Conservation (phyloP, 2,888 invertebrate genomes). For the Rhamnusium bicolor region DNA sequence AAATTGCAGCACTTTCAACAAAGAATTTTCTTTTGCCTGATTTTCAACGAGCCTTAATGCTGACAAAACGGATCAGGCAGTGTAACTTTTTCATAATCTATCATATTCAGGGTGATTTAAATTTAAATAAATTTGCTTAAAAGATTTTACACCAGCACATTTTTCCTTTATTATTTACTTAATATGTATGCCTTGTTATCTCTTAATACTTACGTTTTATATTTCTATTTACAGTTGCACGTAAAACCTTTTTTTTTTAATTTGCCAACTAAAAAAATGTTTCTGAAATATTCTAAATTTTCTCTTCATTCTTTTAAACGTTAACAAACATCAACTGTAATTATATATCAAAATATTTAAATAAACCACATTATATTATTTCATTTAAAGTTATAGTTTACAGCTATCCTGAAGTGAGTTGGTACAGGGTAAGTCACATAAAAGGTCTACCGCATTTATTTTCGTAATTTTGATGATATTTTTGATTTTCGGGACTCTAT, state of each 20-base stretch:
- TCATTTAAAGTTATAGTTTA: no score
- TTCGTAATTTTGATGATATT: no score
- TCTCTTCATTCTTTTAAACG: no score
- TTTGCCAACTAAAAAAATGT: no score
- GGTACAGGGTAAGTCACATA: no score
- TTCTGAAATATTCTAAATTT: no score
- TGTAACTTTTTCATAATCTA: slow-evolving; percentile 38
- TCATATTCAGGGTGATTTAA: slow-evolving; percentile 31
- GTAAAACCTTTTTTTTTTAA: neutral
- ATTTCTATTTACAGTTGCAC: neutral
- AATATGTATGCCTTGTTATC: slow-evolving; percentile 3
- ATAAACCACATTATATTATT: no score
- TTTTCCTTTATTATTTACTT: slow-evolving; percentile 7
- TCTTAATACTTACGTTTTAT: neutral
- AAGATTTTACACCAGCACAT: neutral
- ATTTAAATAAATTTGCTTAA: slow-evolving; percentile 19
- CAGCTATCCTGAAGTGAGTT: no score
- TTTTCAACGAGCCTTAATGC: slow-evolving; percentile 30
- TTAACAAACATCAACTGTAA: no score
- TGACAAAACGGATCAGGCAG: slow-evolving; percentile 39
- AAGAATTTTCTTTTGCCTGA: slow-evolving; percentile 26
- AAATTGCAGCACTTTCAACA: slow-evolving; percentile 42
- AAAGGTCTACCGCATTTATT: no score
- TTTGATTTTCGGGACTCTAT: no score
- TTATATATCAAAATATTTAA: no score